phyloP scores from a whole-genome alignment of 2,888 invertebrate species.

The Bombyx huttoni region DNA sequence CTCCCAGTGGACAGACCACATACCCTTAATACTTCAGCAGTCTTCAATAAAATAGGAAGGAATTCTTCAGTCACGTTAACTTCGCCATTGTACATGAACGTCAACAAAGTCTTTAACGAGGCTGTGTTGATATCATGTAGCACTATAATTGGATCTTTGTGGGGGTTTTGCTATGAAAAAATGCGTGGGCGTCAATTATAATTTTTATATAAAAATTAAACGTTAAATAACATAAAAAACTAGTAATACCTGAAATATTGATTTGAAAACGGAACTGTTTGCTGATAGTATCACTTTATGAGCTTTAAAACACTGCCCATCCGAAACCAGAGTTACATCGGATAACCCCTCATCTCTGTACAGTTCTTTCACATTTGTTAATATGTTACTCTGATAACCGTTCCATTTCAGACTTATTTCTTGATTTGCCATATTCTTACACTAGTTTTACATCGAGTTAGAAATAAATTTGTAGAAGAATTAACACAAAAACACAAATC shows the following conservation, averaged over 20 bases:
- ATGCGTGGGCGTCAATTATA: slow-evolving; percentile 44
- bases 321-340: slow-evolving; percentile 77
- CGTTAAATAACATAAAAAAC: neutral
- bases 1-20: slow-evolving; percentile 77
- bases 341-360: slow-evolving; percentile 77
- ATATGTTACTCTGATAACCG: slow-evolving; percentile 76
- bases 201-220: slow-evolving; percentile 2
- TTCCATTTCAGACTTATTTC: slow-evolving; percentile 81
- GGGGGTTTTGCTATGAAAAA: slow-evolving; percentile 78
- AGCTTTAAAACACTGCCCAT: slow-evolving; percentile 76
- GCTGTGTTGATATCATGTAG: slow-evolving; percentile 79
- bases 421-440: slow-evolving; percentile 49
- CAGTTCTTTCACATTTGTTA: slow-evolving; percentile 75
- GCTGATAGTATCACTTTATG: slow-evolving; percentile 79
- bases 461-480: slow-evolving; percentile 12
- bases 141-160: slow-evolving; percentile 82
- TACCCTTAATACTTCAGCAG: slow-evolving; percentile 78
- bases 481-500: slow-evolving; percentile 16
- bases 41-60: slow-evolving; percentile 76
- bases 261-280: slow-evolving; percentile 77
- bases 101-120: slow-evolving; percentile 75
- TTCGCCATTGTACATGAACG: slow-evolving; percentile 83
- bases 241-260: slow-evolving; percentile 70
- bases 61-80: slow-evolving; percentile 81
- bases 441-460: neutral